Evolutionary conservation across 1,140 invertebrate species (phyloP), one percentile per base, ranked within the genome.

Genomic region (Matsumurasca onukii): DNA sequence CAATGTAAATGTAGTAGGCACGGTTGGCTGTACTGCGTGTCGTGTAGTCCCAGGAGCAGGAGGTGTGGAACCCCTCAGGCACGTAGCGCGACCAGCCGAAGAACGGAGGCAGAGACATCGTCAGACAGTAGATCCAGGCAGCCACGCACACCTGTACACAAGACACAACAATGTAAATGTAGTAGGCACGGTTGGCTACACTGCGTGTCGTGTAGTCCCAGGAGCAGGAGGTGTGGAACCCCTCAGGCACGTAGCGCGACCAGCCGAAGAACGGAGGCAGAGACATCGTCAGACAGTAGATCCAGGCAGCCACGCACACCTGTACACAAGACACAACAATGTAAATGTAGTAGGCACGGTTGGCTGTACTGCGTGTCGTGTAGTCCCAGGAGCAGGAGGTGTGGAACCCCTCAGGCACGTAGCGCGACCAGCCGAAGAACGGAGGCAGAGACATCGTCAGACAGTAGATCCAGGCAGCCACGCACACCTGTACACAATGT

Each of bases 341-440:
- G 70, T 82, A 82, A 15, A 82, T 72, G 52, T 82, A 83, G 73
- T 81, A 85, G 13, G 80, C 74, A n/a, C 79, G 73, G 69, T 83
- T 82, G 48, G 73, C 71, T 0, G 73, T 25, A 2, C 77, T 78
- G 31, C 76, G 74, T 2, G 80, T 82, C 31, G 81, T 75, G 75
- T 85, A 86, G 74, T 86, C 84, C 76, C 84, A 84, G 0, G 84
- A 84, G 66, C 84, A 86, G 0, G 82, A 83, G 1, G 83, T 85
- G 29, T 80, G 78, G 17, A 85, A 78, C 3, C 81, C 80, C 76
- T 85, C 84, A 0, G 79, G 75, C 0, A 83, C 77, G 74, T 85
- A 86, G 1, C 77, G 70, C 1, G 83, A 80, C 79, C 82, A 85
- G 12, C 84, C 84, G 66, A 85, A 81, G 9, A 85, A 75, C 0